Evolutionary conservation across 2,797 vertebrate species (phyloP).

Genomic region (Poecilia gillii): DNA sequence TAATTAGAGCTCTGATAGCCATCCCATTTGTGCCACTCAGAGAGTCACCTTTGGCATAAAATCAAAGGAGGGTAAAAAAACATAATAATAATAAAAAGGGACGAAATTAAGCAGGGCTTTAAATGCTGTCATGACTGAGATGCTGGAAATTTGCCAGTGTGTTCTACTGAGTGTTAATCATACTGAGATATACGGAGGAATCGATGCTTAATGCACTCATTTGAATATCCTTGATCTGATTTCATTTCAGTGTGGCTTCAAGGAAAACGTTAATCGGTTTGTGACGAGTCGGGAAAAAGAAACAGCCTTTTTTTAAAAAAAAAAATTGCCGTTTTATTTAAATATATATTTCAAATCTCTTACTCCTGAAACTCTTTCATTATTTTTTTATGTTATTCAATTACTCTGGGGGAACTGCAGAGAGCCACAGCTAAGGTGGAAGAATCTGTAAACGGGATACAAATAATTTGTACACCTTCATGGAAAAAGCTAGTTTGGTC

Average conservation of each 20-base stretch:
- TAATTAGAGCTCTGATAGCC: slow-evolving; percentile 4
- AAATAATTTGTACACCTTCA: neutral
- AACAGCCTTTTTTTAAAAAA: neutral
- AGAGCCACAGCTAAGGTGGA: neutral
- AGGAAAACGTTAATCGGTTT: neutral
- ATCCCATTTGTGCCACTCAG: slow-evolving; percentile 1
- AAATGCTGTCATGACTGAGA: neutral
- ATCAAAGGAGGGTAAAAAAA: neutral
- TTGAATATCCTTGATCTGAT: neutral
- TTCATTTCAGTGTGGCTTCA: neutral
- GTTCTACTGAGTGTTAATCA: neutral
- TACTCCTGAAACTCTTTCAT: neutral
- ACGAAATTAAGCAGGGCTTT: neutral
- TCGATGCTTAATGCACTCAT: neutral
- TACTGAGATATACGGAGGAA: neutral
- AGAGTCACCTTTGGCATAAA: slow-evolving; percentile 1
- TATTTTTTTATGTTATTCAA: neutral
- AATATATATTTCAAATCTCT: neutral
- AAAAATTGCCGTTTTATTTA: too few relatives aligned
- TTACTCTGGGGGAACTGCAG: neutral
- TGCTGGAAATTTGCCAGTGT: neutral
- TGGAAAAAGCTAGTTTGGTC: neutral
- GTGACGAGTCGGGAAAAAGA: neutral
- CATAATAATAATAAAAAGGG: neutral
- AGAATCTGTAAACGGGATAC: neutral